Base-by-base conservation (phyloP, 1,140 invertebrate species). In the Lithobius niger region DNA sequence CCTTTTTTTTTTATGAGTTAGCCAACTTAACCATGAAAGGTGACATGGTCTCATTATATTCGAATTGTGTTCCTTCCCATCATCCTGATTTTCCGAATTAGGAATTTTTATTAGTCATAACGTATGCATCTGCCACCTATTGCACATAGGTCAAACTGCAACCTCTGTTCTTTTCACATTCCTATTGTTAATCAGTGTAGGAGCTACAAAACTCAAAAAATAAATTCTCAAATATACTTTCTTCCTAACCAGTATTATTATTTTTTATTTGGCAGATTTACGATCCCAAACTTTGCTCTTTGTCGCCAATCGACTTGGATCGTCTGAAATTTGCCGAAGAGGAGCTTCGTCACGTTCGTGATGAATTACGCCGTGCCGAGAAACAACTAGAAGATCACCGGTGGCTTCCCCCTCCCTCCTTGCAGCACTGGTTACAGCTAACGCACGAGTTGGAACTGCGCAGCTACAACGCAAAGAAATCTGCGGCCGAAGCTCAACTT, bases 391-490 rank as follows among this genome's bases (percentile, higher is more conserved):
- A 90, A 64, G 85, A 89, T 65, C 77, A 85, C 50, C 88, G 84
- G 66, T 92, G 82, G 86, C 79, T 84, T 10, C 84, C 88, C 1
- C 89, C 91, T 1, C 71, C 78, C 22, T 86, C 85, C n/a, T 74
- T 96, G 4, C 90, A 94, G 65, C 82, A 88, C 57, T 97, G 90
- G 91, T 71, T 97, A 15, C 91, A 96, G 67, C 73, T 95, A 16
- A 96, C 91, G 0, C 87, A 96, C 70, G 92, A 97, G 74, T 77
- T 94, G 54, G 92, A 97, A 73, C 86, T 88, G 68, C 83, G 86
- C 62, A 73, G 83, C 36, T 93, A 92, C 69, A 79, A 85, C 56
- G 82, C 84, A 57, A 95, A 95, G 70, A 88, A 88, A 65, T 71
- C 82, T 52, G 72, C 76, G 22, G 91, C 90, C 0, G 90, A 94